phyloP scores from a whole-genome alignment of 1,140 invertebrate species.

The Drosophila ohnishii region DNA sequence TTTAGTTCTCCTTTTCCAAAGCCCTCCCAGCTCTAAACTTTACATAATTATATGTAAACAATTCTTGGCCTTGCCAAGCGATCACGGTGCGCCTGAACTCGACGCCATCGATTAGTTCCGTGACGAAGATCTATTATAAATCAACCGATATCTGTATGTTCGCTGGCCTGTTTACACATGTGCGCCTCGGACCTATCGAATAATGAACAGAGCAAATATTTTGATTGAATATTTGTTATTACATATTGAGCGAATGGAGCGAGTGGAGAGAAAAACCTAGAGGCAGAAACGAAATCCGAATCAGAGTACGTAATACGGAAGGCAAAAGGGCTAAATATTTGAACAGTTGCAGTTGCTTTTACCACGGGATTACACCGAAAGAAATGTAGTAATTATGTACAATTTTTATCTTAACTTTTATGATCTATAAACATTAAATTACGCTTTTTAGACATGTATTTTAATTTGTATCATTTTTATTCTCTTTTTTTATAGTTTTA shows the following conservation, averaged over 20 bases:
- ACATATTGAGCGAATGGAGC: slow-evolving; percentile 19
- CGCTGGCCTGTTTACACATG: slow-evolving; percentile 38
- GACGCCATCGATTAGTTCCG: slow-evolving; percentile 50
- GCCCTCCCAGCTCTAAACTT: slow-evolving; percentile 25
- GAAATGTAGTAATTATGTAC: neutral
- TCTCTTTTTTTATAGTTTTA: too few relatives aligned
- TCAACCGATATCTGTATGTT: slow-evolving; percentile 25
- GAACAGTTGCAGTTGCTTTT: slow-evolving; percentile 26
- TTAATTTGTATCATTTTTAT: neutral
- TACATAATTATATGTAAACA: slow-evolving; percentile 59
- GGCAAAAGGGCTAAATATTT: slow-evolving; percentile 38
- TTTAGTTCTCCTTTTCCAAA: slow-evolving; percentile 12
- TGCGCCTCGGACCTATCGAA: slow-evolving; percentile 24
- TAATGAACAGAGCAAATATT: slow-evolving; percentile 39
- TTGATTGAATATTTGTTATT: slow-evolving; percentile 51
- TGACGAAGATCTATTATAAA: slow-evolving; percentile 51
- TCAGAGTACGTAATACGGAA: slow-evolving; percentile 48
- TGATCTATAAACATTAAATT: neutral
- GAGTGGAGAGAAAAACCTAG: neutral
- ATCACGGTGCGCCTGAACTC: slow-evolving; percentile 19
- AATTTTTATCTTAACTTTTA: neutral
- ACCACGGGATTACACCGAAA: neutral
- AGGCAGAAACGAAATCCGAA: slow-evolving; percentile 24
- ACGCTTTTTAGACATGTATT: too few relatives aligned
- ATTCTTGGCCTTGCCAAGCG: slow-evolving; percentile 55